Base-by-base conservation (phyloP, 2,797 vertebrate species). In the Tinamus major region DNA sequence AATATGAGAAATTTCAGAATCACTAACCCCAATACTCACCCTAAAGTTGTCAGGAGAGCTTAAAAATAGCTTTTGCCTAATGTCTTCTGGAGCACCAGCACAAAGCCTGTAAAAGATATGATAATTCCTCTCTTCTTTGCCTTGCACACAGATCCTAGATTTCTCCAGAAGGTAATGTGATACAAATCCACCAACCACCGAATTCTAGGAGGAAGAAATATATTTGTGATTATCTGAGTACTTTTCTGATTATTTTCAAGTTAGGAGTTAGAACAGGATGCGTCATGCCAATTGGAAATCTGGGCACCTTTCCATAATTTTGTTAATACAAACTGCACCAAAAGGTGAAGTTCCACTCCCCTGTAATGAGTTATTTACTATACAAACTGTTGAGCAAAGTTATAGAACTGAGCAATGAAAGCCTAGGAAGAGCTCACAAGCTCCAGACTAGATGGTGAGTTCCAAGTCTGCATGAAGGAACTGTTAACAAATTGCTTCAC, bases 91-190 rank as follows among this genome's bases (percentile, higher is more conserved):
- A 53, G 99, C 99, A 78, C 99, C 99, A 35, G 99, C 99, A 87
- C 99, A 99, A 80, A 99, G 98, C 27, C 99, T 98, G 96, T 99
- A 99, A 97, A 99, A 99, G 91, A 99, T 99, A 97, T 99, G 99
- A 29, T 99, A 99, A 98, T 99, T 99, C 85, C 99, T 98, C 98
- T 99, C 99, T 94, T 99, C 99, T 21, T 98, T 96, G 82, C 99
- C 97, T 95, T 99, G 99, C 24, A 97, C 98, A 97, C 99, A 99
- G 97, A 99, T 99, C 89, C 99, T 98, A 11, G 99, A 99, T 97
- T 99, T 99, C 98, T 99, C 99, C 98, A 99, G 98, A 89, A 99
- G 98, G 97, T 99, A 99, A 97, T 99, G 99, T 2, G 99, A 99
- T 85, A 99, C 99, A 92, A 99, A 99, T 87, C 99, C 99, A 41